A percentile compares a stretch with the other conserved stretches of the same genome.
Conservation (phyloP, 2,113 vertebrate genomes). For the Edolisoma coerulescens region DNA sequence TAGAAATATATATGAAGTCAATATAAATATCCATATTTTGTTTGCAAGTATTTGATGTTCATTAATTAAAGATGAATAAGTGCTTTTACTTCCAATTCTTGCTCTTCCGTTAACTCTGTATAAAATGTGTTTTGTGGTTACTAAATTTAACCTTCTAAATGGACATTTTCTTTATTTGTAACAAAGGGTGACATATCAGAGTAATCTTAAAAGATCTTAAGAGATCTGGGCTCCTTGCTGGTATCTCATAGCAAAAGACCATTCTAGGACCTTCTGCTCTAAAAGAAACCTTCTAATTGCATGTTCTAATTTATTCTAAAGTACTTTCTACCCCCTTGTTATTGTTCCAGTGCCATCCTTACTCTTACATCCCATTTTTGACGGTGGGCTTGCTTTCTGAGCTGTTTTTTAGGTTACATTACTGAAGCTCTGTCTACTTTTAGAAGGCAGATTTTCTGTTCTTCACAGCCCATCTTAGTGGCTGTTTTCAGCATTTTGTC, state of each 20-base stretch:
- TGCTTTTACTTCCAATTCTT: neutral
- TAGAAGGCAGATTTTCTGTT: neutral
- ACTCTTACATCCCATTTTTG: accelerated
- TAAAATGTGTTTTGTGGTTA: neutral
- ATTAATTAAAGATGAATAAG: neutral
- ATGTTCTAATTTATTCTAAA: neutral
- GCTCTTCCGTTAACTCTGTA: neutral
- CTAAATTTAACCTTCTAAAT: neutral
- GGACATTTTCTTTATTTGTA: neutral
- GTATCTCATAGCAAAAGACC: neutral
- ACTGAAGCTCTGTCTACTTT: neutral
- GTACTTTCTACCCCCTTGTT: neutral
- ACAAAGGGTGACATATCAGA: neutral
- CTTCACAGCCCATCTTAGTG: neutral
- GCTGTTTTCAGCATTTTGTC: neutral
- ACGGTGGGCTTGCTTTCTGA: neutral
- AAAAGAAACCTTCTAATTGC: neutral
- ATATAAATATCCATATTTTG: neutral
- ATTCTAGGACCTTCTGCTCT: neutral
- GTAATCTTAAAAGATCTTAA: accelerated
- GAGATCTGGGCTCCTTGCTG: neutral
- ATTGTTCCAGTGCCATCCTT: neutral
- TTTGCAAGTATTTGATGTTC: neutral
- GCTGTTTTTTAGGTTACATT: neutral
- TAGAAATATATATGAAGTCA: neutral